phyloP scores from a whole-genome alignment of 1,140 invertebrate genomes.

The Laodelphax striatellus region DNA sequence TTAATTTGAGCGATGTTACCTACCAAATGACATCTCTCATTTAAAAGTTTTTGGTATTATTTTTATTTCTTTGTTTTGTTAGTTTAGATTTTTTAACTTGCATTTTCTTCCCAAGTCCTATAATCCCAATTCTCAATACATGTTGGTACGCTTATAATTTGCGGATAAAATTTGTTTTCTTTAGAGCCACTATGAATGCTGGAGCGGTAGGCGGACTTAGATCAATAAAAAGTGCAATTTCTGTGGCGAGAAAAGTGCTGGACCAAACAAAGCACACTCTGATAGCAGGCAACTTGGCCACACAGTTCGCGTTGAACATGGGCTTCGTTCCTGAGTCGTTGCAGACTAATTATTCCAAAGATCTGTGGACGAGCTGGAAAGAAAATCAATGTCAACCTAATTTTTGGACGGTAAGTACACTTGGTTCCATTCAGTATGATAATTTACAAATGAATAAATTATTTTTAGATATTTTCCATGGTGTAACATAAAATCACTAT shows the following conservation, averaged over 20 bases:
- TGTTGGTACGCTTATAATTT: too few relatives aligned
- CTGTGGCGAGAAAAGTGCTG: constrained; percentile 81
- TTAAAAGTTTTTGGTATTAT: too few relatives aligned
- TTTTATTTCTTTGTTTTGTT: too few relatives aligned
- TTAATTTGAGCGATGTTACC: too few relatives aligned
- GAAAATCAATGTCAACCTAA: constrained; percentile 86
- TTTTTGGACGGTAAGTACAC: constrained; percentile 72
- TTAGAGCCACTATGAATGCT: constrained; percentile 59
- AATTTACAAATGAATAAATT: too few relatives aligned
- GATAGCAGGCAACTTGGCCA: constrained; percentile 78
- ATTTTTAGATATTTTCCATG: too few relatives aligned
- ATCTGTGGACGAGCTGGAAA: constrained; percentile 69
- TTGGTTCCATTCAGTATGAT: too few relatives aligned
- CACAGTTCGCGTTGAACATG: constrained; percentile 82
- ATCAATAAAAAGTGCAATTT: constrained; percentile 76
- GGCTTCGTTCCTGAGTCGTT: constrained; percentile 75
- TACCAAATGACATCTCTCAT: too few relatives aligned
- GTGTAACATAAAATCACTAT: too few relatives aligned
- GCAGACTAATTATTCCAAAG: constrained; percentile 54
- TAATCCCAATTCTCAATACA: too few relatives aligned
- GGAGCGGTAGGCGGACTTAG: constrained; percentile 79
- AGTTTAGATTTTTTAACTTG: too few relatives aligned
- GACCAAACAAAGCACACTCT: constrained; percentile 85
- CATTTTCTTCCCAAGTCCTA: too few relatives aligned
- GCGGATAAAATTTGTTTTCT: not conserved